These are phyloP conservation scores for Trachelipus rathkii DNA, from an alignment of 1,140 invertebrate species.

Conservation along the genomic window DNA sequence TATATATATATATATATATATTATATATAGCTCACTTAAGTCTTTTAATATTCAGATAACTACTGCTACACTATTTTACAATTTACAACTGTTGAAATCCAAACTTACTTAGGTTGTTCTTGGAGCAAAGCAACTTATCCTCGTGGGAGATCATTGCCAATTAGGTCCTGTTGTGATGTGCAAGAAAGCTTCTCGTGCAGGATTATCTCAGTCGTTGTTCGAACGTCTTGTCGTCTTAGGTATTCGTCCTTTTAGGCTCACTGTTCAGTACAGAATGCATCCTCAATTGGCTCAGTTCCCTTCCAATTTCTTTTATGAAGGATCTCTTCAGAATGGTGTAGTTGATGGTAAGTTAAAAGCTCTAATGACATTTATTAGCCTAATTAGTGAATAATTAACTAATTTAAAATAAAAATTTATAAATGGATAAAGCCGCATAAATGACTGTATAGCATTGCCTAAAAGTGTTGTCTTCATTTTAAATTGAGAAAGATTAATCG, in stretches of 20 bases:
- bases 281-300: slow-evolving; percentile 95
- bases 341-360: slow-evolving; percentile 63
- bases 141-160: slow-evolving; percentile 93
- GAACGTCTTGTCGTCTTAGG: slow-evolving; percentile 94
- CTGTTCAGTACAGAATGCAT: slow-evolving; percentile 99
- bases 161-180: slow-evolving; percentile 98
- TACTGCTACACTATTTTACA: too few species aligned
- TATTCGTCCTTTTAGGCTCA: slow-evolving; percentile 87
- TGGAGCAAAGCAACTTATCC: slow-evolving; percentile 75
- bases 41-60: too few species aligned
- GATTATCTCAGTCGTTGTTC: slow-evolving; percentile 94
- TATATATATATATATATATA: too few species aligned
- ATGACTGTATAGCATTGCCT: too few species aligned
- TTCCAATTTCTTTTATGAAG: slow-evolving; percentile 99
- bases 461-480: too few species aligned
- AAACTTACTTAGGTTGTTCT: slow-evolving; percentile 59
- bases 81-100: not conserved
- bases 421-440: too few species aligned
- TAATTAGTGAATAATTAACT: too few species aligned
- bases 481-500: too few species aligned
- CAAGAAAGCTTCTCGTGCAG: slow-evolving; percentile 95
- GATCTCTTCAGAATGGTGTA: slow-evolving; percentile 96
- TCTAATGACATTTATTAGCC: not conserved
- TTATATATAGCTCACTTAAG: too few species aligned
- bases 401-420: too few species aligned